Percentiles rank a stretch among this genome's conserved stretches.
Evolutionary conservation across 2,113 vertebrate genomes (phyloP).

Genomic region (Pollimyrus isidori): DNA sequence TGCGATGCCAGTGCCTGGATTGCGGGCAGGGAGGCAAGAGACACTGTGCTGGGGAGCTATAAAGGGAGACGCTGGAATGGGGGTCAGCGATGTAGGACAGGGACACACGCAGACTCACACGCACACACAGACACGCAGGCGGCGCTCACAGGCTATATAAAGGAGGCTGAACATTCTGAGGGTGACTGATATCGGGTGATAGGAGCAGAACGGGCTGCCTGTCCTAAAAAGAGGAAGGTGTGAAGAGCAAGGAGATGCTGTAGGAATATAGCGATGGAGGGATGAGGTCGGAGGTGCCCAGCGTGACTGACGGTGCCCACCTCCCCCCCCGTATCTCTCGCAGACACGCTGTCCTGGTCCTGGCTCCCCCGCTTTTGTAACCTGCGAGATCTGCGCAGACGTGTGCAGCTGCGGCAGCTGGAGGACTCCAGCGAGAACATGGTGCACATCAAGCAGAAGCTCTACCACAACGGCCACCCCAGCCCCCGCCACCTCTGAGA

Average conservation of each 20-base stretch:
- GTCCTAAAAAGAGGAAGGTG: not conserved
- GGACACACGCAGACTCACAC: not conserved
- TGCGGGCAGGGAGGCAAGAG: not conserved
- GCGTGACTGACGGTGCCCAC: not conserved
- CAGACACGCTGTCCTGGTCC: constrained; percentile 74
- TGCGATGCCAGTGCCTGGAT: not conserved
- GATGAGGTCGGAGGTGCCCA: not conserved
- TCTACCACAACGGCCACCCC: constrained; percentile 79
- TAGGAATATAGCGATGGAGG: not conserved
- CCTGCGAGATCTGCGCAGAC: constrained; percentile 66
- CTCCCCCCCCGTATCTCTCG: constrained; percentile 24
- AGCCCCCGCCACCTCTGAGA: constrained; percentile 78
- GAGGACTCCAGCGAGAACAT: constrained; percentile 70
- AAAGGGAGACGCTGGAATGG: not conserved
- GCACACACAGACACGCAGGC: not conserved
- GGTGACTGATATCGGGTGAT: not conserved
- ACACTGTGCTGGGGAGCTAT: not conserved
- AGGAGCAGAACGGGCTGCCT: not conserved
- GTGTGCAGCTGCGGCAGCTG: constrained; percentile 66
- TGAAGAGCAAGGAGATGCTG: not conserved
- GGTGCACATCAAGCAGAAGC: constrained; percentile 82
- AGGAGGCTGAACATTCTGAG: not conserved
- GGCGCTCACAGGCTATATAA: not conserved
- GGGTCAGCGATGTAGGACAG: constrained; percentile 15
- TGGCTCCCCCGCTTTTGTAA: constrained; percentile 75